Evolutionary conservation across 2,113 vertebrate genomes (phyloP), one percentile per base, ranked within the genome.

Genomic region (Tenebrosternarchus preto): DNA sequence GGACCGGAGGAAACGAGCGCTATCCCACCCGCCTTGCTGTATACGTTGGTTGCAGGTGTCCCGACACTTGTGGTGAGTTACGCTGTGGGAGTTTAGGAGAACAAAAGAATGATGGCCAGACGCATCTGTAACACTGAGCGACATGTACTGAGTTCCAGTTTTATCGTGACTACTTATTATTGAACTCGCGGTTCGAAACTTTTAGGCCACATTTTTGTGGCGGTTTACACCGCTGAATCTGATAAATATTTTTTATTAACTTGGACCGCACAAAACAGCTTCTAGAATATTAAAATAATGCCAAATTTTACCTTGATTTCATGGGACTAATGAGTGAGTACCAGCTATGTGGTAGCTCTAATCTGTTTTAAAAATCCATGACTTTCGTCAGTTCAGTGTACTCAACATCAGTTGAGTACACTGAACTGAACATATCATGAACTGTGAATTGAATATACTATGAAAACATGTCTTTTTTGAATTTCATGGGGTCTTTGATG

Each of bases 1-100:
- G 96, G 96, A 84, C 95, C 96, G 6, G 96, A 98, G 92, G 95
- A 97, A 86, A 86, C 89, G 91, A 97, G 96, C 90, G 96, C 96
- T 22, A 90, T 98, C 81, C 96, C 96, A 5, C 96, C 96, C 16
- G 91, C 93, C 61, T 92, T 98, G 24, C 95, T 98, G 36, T 97
- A 97, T 89, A 92, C 95, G 29, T 84, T 96, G 88, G 95, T 97
- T 59, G 93, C 96, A 0, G 95, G 95, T 27, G 92, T 98, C 78
- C 96, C 96, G 33, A 95, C 94, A 74, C 91, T 98, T 83, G 90
- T 96, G 95, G 96, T 98, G 94, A 97, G 96, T 92, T 73, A 50
- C 68, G 59, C 59, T 53, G 27, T 60, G 33, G 33, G 33, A 0
- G 8, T 29, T 55, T 55, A 63, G 25, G 25, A 63, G 25, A 27